Evolutionary conservation across 64 coral and sea anemone species (phyloP), one percentile per base, ranked within the genome.

Genomic region (Actinia tenebrosa): DNA sequence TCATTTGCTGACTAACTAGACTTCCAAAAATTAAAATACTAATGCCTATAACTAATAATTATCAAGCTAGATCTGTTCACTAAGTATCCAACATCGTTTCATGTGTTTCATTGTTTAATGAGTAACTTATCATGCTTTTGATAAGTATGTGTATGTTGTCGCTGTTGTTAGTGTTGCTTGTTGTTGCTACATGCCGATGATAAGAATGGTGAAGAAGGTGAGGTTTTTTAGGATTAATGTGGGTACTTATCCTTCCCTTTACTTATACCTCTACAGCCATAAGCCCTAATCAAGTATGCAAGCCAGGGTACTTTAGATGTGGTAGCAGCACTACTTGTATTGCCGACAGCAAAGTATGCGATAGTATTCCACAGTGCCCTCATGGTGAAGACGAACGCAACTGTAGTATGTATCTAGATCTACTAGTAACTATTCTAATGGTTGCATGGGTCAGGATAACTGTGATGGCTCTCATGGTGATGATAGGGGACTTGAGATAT

Each of bases 331-430:
- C 20, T 6, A 87, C 45, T 54, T 94, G 92, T 50, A 94, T 94
- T 52, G 46, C 23, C 16, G 80, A 89, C 14, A 87, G 26, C 58
- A 94, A 94, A 89, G 88, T 94, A 3, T 94, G 92, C 60, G 88
- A 94, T 63, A 27, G 26, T 30, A 63, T 83, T 22, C 84, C 71
- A 8, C 86, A 94, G n/a, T 94, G 92, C 78, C 84, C 92, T 8
- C 75, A 89, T 86, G 92, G 92, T 15, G 88, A 89, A 17, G 92
- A 94, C 60, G 92, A 94, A 80, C 61, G 11, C 15, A 83, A 89
- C 11, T 94, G 92, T 63, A 78, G 96, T 98, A 88, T 92, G 95
- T 91, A 69, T 5, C 17, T 26, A 23, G 8, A 55, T 55, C 5
- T 1, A 37, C 30, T 37, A 37, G 30, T 37, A 37, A 37, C 30